phyloP scores from a whole-genome alignment of 2,888 invertebrate genomes.

The Stramonita haemastoma region DNA sequence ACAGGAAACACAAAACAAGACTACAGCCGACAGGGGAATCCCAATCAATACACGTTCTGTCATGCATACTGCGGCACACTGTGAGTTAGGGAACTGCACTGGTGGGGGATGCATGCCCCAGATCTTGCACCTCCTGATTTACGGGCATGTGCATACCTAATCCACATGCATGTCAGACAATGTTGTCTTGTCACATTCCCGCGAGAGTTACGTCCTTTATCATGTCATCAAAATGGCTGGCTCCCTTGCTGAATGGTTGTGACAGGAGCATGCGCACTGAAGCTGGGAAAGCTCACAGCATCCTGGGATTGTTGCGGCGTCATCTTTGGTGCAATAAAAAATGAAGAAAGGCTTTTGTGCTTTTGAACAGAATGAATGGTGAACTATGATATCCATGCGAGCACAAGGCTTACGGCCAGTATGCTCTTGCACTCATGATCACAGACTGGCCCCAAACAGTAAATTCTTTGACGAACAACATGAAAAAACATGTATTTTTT shows the following conservation, averaged over 20 bases:
- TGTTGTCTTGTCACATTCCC: slow-evolving; percentile 39
- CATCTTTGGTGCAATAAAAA: slow-evolving; percentile 21
- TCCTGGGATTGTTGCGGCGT: background rate
- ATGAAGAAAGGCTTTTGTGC: background rate
- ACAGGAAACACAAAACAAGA: background rate
- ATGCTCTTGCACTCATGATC: too few species aligned
- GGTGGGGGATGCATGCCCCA: background rate
- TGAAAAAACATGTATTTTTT: too few species aligned
- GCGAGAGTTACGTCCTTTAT: slow-evolving; percentile 38
- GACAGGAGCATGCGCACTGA: slow-evolving; percentile 36
- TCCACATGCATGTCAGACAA: slow-evolving; percentile 33
- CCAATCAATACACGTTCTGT: background rate
- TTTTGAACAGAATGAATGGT: background rate
- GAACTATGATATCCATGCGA: too few species aligned
- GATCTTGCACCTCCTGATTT: slow-evolving; percentile 20
- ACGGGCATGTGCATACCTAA: slow-evolving; percentile 34
- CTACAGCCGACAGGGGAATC: background rate
- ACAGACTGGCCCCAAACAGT: too few species aligned
- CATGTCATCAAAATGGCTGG: slow-evolving; percentile 28
- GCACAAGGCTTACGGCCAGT: too few species aligned
- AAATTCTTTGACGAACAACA: too few species aligned
- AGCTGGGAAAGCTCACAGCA: slow-evolving; percentile 5
- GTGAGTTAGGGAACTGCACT: background rate
- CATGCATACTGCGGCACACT: background rate
- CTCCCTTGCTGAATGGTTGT: slow-evolving; percentile 4